Conservation (phyloP, 1,140 invertebrate genomes). For the Caenorhabditis tropicalis region DNA sequence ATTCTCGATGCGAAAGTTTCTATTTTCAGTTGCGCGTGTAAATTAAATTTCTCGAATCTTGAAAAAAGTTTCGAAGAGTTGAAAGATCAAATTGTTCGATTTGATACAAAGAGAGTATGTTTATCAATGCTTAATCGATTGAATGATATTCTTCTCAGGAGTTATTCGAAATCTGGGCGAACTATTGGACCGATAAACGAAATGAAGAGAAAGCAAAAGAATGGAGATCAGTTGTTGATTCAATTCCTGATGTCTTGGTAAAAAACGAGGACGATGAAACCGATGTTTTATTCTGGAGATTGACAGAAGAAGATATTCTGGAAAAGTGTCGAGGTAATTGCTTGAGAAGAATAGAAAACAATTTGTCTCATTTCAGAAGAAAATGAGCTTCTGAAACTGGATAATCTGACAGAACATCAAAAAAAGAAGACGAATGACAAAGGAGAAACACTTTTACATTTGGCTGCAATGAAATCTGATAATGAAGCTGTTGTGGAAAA, state of each 20-base stretch:
- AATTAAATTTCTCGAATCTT: neutral
- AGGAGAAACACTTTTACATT: neutral
- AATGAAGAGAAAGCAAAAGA: neutral
- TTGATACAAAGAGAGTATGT: neutral
- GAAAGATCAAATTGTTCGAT: neutral
- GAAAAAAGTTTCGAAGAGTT: neutral
- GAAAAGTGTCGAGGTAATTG: neutral
- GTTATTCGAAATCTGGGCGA: neutral
- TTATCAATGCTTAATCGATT: neutral
- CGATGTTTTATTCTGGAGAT: neutral
- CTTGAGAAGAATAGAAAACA: no score
- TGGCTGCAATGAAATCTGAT: neutral
- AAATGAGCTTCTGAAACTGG: neutral
- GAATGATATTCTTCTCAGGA: neutral
- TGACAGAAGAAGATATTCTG: neutral
- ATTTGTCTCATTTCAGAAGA: neutral
- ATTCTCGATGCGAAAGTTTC: neutral
- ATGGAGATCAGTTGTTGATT: neutral
- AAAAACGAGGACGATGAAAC: constrained; percentile 1
- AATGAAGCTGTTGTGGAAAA: neutral
- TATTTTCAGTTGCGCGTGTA: constrained; percentile 8
- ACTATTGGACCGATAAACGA: neutral
- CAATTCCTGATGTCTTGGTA: neutral
- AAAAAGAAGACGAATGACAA: neutral
- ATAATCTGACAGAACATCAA: neutral